Evolutionary conservation across 2,113 vertebrate species (phyloP), one percentile per base, ranked within the genome.

Genomic region (Casuarius casuarius): DNA sequence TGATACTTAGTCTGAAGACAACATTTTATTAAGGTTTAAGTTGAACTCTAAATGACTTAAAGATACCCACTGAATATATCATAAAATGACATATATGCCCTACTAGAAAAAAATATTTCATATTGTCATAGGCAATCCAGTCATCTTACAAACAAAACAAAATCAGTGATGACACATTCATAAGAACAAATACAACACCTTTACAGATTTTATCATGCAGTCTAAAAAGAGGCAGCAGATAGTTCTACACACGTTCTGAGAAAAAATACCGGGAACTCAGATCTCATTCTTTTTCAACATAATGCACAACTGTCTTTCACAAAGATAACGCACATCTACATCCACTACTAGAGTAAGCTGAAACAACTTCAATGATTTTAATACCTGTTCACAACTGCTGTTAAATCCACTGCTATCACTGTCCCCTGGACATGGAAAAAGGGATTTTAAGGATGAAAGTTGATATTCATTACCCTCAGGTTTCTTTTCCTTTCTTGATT

Each of bases 21-120:
- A 91, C 59, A 96, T 96, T 96, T 97, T 95, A 95, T 95, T 96
- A 97, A 76, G 67, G 51, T 88, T 96, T 92, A 95, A 93, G 72
- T 91, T 83, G 95, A 95, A 95, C 75, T 97, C 94, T 95, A 95
- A 91, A 87, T 95, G 92, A 95, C 63, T 94, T 95, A 96, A 95
- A 85, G 79, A 76, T 58, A 74, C 13, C 58, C 66, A 63, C 23
- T 86, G 86, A 96, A 95, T 89, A 65, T 42, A 92, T 92, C 86
- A 87, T 89, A 94, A 91, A 66, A 84, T 95, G 74, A 72, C 10
- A 4, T 73, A 62, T 8, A n/a, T 54, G 51, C 52, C 78, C 66
- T 51, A 22, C 0, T 0, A 46, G 38, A 84, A 91, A 89, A 86
- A 91, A 95, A 74, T 77, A 88, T 58, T 92, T 97, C 61, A 89